phyloP scores from a whole-genome alignment of 2,888 invertebrate species.

The Alloplasta piceator region DNA sequence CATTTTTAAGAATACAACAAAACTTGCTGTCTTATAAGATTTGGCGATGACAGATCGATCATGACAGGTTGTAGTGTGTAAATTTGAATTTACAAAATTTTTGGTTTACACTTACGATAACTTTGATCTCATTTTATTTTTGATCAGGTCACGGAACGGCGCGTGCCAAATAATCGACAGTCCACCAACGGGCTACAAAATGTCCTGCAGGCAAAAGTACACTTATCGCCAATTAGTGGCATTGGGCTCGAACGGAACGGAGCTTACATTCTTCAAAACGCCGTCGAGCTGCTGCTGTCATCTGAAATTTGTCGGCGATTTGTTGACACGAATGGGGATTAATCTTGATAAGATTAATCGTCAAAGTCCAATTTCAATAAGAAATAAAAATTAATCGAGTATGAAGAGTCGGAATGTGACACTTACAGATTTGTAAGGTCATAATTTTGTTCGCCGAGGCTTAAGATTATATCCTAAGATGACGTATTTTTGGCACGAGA shows the following conservation, averaged over 20 bases:
- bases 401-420: background rate
- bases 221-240: conserved; percentile 85
- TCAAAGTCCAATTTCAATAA: conserved; percentile 3
- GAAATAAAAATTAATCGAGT: conserved; percentile 8
- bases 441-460: no score
- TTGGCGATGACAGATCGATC: no score
- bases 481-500: no score
- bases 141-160: conserved; percentile 74
- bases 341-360: conserved; percentile 6
- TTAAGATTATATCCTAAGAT: no score
- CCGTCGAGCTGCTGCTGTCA: conserved; percentile 92
- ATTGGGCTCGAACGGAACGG: conserved; percentile 82
- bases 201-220: conserved; percentile 86
- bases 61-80: no score
- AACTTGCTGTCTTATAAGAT: no score
- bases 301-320: conserved; percentile 72
- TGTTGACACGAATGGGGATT: conserved; percentile 64
- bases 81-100: no score
- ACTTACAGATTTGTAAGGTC: no score
- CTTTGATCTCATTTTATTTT: conserved; percentile 1
- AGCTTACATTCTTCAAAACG: conserved; percentile 84
- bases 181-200: conserved; percentile 82
- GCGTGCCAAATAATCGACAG: conserved; percentile 80
- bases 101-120: no score
- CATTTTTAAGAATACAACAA: no score